phyloP scores from a whole-genome alignment of 2,113 vertebrate genomes.

The Excalfactoria chinensis region DNA sequence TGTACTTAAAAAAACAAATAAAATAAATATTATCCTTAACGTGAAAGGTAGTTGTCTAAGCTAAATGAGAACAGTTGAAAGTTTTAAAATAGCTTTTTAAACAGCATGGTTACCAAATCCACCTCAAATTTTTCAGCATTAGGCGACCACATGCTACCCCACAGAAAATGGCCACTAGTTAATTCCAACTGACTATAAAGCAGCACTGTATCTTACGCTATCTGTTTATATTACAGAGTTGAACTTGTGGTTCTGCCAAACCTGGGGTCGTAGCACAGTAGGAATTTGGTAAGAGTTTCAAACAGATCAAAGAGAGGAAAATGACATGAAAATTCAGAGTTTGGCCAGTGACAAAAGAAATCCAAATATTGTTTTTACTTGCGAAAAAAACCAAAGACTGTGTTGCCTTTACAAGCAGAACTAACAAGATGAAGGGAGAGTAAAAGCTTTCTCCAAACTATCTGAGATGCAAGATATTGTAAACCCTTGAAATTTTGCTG shows the following conservation, averaged over 20 bases:
- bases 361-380: neutral
- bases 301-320: neutral
- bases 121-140: constrained; percentile 4
- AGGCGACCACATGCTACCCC: neutral
- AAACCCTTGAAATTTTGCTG: constrained; percentile 35
- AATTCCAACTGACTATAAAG: neutral
- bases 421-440: neutral
- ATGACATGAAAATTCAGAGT: neutral
- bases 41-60: neutral
- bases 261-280: neutral
- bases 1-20: neutral
- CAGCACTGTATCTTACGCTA: neutral
- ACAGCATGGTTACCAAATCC: neutral
- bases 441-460: neutral
- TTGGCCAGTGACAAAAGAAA: constrained; percentile 5
- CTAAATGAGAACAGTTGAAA: neutral
- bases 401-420: neutral
- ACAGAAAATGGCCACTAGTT: neutral
- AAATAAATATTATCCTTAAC: neutral
- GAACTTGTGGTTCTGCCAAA: constrained; percentile 3
- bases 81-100: constrained; percentile 21
- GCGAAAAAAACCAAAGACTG: neutral
- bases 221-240: constrained; percentile 12
- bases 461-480: neutral
- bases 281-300: constrained; percentile 20